These are phyloP conservation scores for Thalassarche chlororhynchos DNA, from an alignment of 2,113 vertebrate genomes.

Conservation along the genomic window DNA sequence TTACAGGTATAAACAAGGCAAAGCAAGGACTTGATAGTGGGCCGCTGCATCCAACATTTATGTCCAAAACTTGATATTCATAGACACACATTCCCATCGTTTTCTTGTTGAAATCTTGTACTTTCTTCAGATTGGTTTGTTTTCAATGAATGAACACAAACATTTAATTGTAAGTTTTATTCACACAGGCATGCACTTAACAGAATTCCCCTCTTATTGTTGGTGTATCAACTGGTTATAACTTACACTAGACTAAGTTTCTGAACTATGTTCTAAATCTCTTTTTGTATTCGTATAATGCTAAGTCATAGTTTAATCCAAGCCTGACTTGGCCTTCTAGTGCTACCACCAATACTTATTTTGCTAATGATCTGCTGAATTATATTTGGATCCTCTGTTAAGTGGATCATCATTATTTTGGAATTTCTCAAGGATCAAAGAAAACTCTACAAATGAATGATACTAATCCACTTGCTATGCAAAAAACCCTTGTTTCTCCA, in stretches of 20 bases:
- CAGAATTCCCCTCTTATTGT: not conserved
- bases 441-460: not conserved
- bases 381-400: not conserved
- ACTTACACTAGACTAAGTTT: not conserved
- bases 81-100: fast-evolving
- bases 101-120: not conserved
- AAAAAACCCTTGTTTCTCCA: not conserved
- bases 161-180: not conserved
- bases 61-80: not conserved
- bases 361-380: not conserved
- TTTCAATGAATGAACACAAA: not conserved
- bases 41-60: not conserved
- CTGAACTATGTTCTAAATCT: not conserved
- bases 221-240: not conserved
- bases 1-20: not conserved
- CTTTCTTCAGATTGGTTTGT: not conserved
- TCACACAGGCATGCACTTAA: not conserved
- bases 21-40: not conserved
- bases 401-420: not conserved
- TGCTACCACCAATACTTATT: not conserved
- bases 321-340: not conserved
- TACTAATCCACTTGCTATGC: not conserved
- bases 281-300: not conserved
- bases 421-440: not conserved
- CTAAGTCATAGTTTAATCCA: not conserved